A percentile compares a stretch with the other conserved stretches of the same genome.
Conservation (phyloP, 1,140 invertebrate species). For the Microvelia longipes region DNA sequence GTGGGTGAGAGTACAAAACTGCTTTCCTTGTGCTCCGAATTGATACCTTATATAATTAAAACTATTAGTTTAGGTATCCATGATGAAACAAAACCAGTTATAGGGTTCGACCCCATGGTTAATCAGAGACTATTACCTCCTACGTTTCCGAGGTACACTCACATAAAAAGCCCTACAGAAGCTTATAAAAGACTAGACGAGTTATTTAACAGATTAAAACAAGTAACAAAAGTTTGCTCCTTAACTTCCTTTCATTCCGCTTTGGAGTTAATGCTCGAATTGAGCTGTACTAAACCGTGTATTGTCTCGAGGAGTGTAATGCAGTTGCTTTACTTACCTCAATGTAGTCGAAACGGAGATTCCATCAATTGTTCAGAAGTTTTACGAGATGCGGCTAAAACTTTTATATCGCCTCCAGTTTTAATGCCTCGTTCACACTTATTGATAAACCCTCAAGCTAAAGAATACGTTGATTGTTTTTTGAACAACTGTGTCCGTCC, state of each 20-base stretch:
- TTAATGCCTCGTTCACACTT: conserved; percentile 50
- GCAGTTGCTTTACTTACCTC: conserved; percentile 61
- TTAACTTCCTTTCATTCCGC: conserved; percentile 64
- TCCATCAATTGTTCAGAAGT: conserved; percentile 53
- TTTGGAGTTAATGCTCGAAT: conserved; percentile 87
- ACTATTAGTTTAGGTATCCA: conserved; percentile 48
- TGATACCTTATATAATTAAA: conserved; percentile 62
- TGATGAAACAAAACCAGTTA: conserved; percentile 29
- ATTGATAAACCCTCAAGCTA: conserved; percentile 50
- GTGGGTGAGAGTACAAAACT: conserved; percentile 47
- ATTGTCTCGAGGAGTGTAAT: conserved; percentile 84
- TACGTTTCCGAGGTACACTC: conserved; percentile 93
- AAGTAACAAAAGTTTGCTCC: conserved; percentile 66
- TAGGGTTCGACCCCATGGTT: conserved; percentile 89
- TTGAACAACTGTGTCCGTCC: conserved; percentile 72
- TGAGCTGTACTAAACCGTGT: conserved; percentile 74
- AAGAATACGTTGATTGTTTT: conserved; percentile 78
- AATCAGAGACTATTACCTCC: conserved; percentile 89
- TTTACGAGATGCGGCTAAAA: conserved; percentile 64
- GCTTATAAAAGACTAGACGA: conserved; percentile 73
- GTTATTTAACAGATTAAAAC: conserved; percentile 60
- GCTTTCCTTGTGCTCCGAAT: conserved; percentile 51
- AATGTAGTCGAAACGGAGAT: conserved; percentile 33
- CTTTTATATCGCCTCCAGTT: conserved; percentile 76
- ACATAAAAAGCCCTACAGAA: conserved; percentile 70